Base-by-base conservation (phyloP, 2,888 invertebrate species). In the Nasonovia ribisnigri region DNA sequence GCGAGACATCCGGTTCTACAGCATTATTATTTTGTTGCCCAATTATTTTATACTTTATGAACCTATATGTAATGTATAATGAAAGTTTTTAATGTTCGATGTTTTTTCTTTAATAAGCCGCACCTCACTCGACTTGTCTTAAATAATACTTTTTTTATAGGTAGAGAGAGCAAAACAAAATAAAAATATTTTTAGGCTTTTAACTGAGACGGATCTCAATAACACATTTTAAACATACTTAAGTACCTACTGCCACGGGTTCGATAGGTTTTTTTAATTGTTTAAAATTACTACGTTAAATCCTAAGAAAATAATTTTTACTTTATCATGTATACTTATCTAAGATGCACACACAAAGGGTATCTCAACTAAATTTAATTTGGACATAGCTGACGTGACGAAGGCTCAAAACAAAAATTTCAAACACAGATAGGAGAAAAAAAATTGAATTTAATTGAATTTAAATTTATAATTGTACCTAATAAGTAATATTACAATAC, bases 301-400 rank as follows among this genome's bases (percentile, higher is more conserved):
- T 84, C 84, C 77, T 4, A 26, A 26, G 67, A 48, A 77, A 67
- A 90, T 90, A 29, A 48, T 90, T 77, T 90, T 42, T 90, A 51
- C 90, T 90, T 48, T 84, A 90, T 90, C 90, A 26, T 26, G 51
- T 29, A 20, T 29, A 84, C 67, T 48, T 29, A 77, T 77, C 36
- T 77, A 36, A 20, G 77, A 77, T 8, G 48, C 48, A 48, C 48
- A 90, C 90, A 36, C 46, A 51, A 48, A 51, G 42, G 42, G 42
- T 46, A 84, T 54, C 54, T 51, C 46, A 26, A 13, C 77, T 29
- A 42, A 84, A 84, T 29, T 51, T 10, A 54, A 84, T 84, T 91
- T 43, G 54, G 43, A 42, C 16, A 54, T 84, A n/a, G n/a, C n/a
- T 84, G 91, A 54, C 91, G 84, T 84, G 91, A 91, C 91, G 54